Conservation (phyloP, 2,888 invertebrate species). For the Azorinus chamasolen region DNA sequence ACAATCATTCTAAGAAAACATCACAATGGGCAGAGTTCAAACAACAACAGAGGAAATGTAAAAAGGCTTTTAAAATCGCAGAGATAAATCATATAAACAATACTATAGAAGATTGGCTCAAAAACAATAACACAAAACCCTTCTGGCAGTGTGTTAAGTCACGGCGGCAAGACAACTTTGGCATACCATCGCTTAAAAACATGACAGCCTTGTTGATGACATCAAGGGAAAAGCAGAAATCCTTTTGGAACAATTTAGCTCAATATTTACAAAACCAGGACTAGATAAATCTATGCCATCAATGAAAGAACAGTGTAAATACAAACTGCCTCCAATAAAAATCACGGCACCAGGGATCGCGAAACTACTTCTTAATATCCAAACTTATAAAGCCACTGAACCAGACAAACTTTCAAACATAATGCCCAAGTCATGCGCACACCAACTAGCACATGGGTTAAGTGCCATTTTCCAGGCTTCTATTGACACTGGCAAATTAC, state of each 20-base stretch:
- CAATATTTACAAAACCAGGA: too few relatives aligned
- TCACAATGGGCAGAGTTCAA: background rate
- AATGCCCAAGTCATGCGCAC: background rate
- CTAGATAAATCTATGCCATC: too few relatives aligned
- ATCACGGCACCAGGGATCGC: background rate
- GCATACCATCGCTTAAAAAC: too few relatives aligned
- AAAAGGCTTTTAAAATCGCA: background rate
- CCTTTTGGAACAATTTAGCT: too few relatives aligned
- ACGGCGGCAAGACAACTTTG: too few relatives aligned
- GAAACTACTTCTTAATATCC: background rate
- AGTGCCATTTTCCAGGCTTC: background rate
- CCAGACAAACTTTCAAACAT: background rate
- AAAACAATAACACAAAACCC: background rate
- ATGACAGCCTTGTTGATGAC: too few relatives aligned
- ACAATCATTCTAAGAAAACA: background rate
- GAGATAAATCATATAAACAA: conserved; percentile 4
- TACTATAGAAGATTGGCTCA: background rate
- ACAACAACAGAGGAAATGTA: background rate
- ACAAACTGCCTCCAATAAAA: background rate
- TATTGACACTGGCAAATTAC: background rate
- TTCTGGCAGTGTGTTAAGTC: too few relatives aligned
- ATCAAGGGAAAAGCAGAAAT: too few relatives aligned
- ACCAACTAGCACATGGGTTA: background rate
- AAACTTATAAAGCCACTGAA: background rate
- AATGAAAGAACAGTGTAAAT: too few relatives aligned